phyloP scores from a whole-genome alignment of 2,888 invertebrate genomes.

The Caenorhabditis virilis region DNA sequence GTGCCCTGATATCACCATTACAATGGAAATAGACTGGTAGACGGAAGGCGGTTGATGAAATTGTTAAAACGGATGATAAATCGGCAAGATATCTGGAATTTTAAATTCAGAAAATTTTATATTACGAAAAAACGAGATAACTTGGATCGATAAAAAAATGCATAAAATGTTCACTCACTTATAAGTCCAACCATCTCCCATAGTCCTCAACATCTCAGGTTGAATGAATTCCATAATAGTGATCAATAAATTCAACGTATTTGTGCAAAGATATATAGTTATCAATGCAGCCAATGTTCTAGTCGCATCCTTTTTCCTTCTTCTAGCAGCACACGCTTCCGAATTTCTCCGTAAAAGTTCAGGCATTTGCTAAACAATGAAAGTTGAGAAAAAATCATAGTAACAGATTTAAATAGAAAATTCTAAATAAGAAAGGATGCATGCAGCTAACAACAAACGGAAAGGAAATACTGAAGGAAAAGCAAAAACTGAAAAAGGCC shows the following conservation, averaged over 20 bases:
- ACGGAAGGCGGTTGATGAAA: constrained; percentile 50
- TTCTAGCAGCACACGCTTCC: constrained; percentile 39
- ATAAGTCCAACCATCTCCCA: constrained; percentile 47
- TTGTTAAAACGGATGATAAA: constrained; percentile 50
- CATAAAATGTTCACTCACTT: constrained; percentile 21
- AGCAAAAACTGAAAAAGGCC: background rate
- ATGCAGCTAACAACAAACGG: constrained; percentile 3
- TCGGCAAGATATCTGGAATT: constrained; percentile 50
- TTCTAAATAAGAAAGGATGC: constrained; percentile 24
- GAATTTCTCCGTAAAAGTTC: constrained; percentile 34
- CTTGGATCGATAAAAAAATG: background rate
- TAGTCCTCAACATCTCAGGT: constrained; percentile 25
- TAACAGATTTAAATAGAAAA: constrained; percentile 21
- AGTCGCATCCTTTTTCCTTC: constrained; percentile 47
- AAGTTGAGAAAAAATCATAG: constrained; percentile 15
- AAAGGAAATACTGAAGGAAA: background rate
- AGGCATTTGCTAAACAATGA: constrained; percentile 21
- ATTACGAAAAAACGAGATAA: too few species aligned
- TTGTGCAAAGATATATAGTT: constrained; percentile 51
- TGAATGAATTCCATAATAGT: constrained; percentile 54
- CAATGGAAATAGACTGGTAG: constrained; percentile 52
- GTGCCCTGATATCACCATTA: constrained; percentile 41
- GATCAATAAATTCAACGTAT: constrained; percentile 48
- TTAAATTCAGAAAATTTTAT: background rate
- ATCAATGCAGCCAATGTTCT: constrained; percentile 50